Evolutionary conservation across 2,888 invertebrate species (phyloP).

Genomic region (Anagyrus pseudococci): DNA sequence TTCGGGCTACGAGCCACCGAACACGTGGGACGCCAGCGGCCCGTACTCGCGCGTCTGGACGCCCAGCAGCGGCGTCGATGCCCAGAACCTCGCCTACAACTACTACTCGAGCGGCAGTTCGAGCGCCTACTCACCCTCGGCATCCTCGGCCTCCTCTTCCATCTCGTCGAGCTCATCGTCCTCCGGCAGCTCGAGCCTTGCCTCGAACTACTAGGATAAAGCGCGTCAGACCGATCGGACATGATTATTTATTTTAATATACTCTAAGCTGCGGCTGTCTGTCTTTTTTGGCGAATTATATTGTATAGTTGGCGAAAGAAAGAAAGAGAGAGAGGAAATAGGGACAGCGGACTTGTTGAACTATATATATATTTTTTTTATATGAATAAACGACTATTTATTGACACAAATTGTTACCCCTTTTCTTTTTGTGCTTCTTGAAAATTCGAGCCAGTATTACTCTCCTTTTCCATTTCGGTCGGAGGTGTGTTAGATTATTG

Average conservation of each 20-base stretch:
- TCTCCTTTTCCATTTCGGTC: too few species aligned
- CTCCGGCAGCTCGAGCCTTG: conserved; percentile 46
- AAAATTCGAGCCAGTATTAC: too few species aligned
- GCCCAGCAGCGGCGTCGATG: conserved; percentile 54
- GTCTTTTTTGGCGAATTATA: too few species aligned
- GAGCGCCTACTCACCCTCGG: conserved; percentile 74
- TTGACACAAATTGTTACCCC: neutral
- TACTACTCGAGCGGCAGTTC: conserved; percentile 70
- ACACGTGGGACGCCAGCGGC: conserved; percentile 77
- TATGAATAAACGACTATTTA: neutral
- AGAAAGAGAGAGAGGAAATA: too few species aligned
- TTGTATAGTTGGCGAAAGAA: too few species aligned
- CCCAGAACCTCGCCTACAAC: conserved; percentile 62
- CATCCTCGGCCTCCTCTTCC: conserved; percentile 63
- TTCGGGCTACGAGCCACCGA: conserved; percentile 68
- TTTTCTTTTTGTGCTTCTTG: too few species aligned
- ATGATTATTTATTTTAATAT: too few species aligned
- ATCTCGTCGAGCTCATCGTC: conserved; percentile 65
- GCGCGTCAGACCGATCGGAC: too few species aligned
- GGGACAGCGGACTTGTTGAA: too few species aligned
- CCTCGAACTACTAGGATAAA: conserved; percentile 33
- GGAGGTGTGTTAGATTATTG: too few species aligned
- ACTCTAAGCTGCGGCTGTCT: too few species aligned
- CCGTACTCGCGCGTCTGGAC: conserved; percentile 84
- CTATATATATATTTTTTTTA: too few species aligned